phyloP scores from a whole-genome alignment of 2,888 invertebrate species.

The Scrobipalpa costella region DNA sequence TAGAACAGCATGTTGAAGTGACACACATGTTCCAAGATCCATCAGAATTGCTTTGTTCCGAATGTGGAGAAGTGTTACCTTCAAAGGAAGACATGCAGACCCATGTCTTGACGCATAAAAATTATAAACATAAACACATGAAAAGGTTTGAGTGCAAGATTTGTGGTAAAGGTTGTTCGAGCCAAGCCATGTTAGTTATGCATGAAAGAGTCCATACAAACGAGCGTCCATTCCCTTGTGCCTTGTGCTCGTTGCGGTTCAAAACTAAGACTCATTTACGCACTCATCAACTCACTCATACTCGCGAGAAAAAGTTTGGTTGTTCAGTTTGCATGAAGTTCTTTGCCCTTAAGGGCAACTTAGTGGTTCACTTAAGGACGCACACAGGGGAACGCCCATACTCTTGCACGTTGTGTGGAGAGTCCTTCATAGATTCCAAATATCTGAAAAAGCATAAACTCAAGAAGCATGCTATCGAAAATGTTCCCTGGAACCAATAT shows the following conservation, averaged over 20 bases:
- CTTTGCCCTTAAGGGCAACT: constrained; percentile 75
- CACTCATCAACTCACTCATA: constrained; percentile 76
- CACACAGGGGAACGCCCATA: constrained; percentile 78
- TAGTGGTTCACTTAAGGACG: constrained; percentile 74
- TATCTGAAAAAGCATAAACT: constrained; percentile 76
- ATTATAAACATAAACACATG: constrained; percentile 47
- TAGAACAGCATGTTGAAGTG: constrained; percentile 70
- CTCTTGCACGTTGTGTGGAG: constrained; percentile 68
- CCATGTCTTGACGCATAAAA: constrained; percentile 58
- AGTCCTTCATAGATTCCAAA: constrained; percentile 78
- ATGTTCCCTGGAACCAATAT: constrained; percentile 71
- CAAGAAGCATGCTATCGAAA: constrained; percentile 70
- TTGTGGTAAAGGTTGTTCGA: constrained; percentile 73
- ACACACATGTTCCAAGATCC: constrained; percentile 60
- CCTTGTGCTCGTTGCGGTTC: constrained; percentile 68
- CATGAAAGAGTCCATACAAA: constrained; percentile 77
- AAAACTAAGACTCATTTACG: constrained; percentile 76
- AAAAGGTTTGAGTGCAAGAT: constrained; percentile 69
- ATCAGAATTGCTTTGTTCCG: constrained; percentile 58
- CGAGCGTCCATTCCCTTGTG: constrained; percentile 72
- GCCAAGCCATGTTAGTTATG: constrained; percentile 76
- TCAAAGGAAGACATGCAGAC: constrained; percentile 61
- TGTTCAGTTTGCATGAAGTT: constrained; percentile 79
- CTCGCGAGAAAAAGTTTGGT: constrained; percentile 76
- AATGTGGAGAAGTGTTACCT: constrained; percentile 66